phyloP scores from a whole-genome alignment of 2,797 vertebrate genomes.

The Loris lydekkerianus region DNA sequence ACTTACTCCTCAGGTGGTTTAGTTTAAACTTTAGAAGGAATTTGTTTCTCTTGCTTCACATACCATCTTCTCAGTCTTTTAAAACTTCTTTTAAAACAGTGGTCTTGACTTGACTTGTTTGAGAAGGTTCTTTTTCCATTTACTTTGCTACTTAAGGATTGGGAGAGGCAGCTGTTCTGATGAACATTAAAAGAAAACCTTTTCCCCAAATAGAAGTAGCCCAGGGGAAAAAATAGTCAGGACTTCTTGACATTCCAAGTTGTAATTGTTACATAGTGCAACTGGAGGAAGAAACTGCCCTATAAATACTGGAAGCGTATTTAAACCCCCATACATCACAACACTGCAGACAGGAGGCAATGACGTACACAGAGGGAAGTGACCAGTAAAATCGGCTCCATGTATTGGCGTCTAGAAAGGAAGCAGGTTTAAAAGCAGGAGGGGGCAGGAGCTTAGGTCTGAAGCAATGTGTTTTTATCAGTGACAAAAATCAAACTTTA shows the following conservation, averaged over 20 bases:
- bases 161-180: conserved; percentile 53
- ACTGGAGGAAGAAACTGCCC: neutral
- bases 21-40: conserved; percentile 78
- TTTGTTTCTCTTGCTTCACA: conserved; percentile 84
- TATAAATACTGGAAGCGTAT: neutral
- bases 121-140: conserved; percentile 67
- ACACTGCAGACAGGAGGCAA: neutral
- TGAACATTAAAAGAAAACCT: conserved; percentile 63
- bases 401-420: conserved; percentile 13
- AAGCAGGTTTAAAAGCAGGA: conserved; percentile 37
- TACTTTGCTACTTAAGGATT: conserved; percentile 64
- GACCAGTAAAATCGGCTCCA: neutral
- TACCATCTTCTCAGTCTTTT: neutral
- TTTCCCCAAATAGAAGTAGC: conserved; percentile 20
- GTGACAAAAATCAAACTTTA: conserved; percentile 48
- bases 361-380: neutral
- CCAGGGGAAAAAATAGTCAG: conserved; percentile 29
- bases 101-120: conserved; percentile 65
- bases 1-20: conserved; percentile 75
- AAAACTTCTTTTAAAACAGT: conserved; percentile 49
- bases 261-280: neutral
- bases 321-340: neutral
- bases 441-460: neutral
- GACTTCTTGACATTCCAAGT: neutral
- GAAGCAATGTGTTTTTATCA: conserved; percentile 2